Conservation (phyloP, 1,140 invertebrate species). For the Liolophura sinensis region DNA sequence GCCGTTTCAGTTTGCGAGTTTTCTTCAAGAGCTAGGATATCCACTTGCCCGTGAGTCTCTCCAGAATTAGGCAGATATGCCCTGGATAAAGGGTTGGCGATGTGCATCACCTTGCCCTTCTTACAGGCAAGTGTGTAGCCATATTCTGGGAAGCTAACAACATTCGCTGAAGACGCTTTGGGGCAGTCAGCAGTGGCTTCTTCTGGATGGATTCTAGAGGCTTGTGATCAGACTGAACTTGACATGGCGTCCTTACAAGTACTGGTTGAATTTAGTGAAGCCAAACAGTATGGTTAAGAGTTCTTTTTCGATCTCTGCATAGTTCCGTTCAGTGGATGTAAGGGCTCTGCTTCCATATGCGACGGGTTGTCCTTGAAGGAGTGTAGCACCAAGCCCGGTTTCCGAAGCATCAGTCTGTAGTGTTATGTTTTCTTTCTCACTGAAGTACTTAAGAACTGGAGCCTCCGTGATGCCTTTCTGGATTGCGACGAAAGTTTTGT, state of each 20-base stretch:
- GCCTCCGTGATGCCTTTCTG: no score
- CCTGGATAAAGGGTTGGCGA: constrained; percentile 16
- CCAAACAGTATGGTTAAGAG: constrained; percentile 21
- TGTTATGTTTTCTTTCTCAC: no score
- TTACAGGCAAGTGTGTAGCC: constrained; percentile 16
- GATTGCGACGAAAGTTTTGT: no score
- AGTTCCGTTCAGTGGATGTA: no score
- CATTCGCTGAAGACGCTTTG: constrained; percentile 31
- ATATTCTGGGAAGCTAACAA: constrained; percentile 28
- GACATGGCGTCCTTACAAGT: constrained; percentile 7
- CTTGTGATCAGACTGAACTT: constrained; percentile 26
- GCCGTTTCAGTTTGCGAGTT: not conserved
- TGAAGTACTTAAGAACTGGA: no score
- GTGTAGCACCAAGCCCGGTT: no score
- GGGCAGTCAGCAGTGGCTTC: constrained; percentile 28
- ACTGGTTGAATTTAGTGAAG: constrained; percentile 12
- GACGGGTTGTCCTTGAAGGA: no score
- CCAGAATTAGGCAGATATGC: not conserved
- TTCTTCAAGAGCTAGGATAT: not conserved
- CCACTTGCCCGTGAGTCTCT: not conserved
- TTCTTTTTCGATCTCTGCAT: no score
- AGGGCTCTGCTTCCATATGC: no score
- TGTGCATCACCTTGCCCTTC: constrained; percentile 10
- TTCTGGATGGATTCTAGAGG: constrained; percentile 27
- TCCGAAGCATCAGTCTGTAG: no score